phyloP scores from a whole-genome alignment of 2,113 vertebrate genomes.

The Merops nubicus region DNA sequence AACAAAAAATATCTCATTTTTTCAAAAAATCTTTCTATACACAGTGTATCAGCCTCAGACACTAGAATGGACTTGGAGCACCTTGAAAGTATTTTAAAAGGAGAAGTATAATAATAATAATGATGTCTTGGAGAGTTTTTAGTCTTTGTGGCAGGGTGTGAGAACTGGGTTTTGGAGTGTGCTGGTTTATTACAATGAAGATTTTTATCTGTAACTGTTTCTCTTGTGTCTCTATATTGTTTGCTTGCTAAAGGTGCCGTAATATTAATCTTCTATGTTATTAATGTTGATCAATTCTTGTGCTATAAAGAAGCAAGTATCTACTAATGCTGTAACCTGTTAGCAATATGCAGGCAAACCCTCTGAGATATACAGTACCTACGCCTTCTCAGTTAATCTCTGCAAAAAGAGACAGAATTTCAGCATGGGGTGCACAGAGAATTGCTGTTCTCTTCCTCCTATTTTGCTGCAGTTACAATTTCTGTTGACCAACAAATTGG shows the following conservation, averaged over 20 bases:
- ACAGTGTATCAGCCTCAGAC: not conserved
- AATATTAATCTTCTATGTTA: not conserved
- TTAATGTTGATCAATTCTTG: not conserved
- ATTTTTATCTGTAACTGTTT: not conserved
- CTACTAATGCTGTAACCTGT: not conserved
- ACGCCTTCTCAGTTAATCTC: constrained; percentile 6
- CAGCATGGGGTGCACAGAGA: not conserved
- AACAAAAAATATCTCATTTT: not conserved
- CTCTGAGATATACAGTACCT: not conserved
- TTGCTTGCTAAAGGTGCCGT: not conserved
- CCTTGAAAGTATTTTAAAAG: not conserved
- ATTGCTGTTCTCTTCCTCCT: not conserved
- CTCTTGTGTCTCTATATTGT: not conserved
- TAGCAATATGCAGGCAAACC: not conserved
- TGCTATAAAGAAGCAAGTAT: not conserved
- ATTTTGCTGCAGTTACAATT: not conserved
- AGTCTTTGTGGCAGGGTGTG: not conserved
- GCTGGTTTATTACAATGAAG: not conserved
- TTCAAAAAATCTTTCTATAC: not conserved
- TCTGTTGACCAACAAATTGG: not conserved
- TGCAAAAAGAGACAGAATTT: constrained; percentile 8
- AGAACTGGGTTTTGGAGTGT: not conserved
- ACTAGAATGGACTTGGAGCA: not conserved
- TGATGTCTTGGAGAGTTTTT: not conserved
- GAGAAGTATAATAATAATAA: not conserved